Percentiles rank a stretch among this genome's conserved stretches.
phyloP scores from a whole-genome alignment of 2,888 invertebrate species.

The Drosophila mulleri region DNA sequence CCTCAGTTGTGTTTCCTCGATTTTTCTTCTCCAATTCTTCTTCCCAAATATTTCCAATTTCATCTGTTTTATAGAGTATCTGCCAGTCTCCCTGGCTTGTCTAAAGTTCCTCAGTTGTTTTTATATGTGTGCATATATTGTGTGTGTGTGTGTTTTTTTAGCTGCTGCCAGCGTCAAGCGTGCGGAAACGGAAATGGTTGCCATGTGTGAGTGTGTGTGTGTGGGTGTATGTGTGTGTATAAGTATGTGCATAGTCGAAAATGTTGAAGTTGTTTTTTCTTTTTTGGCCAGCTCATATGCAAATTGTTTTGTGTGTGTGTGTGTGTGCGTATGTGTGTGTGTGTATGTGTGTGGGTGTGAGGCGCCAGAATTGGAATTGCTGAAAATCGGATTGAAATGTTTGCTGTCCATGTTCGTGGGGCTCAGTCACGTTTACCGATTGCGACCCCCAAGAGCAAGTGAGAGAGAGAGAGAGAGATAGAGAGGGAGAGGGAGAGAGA shows the following conservation, averaged over 20 bases:
- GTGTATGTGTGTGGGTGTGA: slow-evolving; percentile 17
- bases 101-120: slow-evolving; percentile 9
- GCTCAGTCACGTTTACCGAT: slow-evolving; percentile 63
- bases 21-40: too few species aligned
- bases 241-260: slow-evolving; percentile 38
- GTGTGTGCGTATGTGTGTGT: too few species aligned
- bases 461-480: background rate
- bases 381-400: slow-evolving; percentile 78
- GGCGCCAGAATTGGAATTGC: slow-evolving; percentile 71
- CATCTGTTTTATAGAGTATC: slow-evolving; percentile 9
- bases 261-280: slow-evolving; percentile 44
- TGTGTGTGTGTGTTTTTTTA: slow-evolving; percentile 43
- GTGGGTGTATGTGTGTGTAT: slow-evolving; percentile 8
- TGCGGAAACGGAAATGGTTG: slow-evolving; percentile 79
- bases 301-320: slow-evolving; percentile 54
- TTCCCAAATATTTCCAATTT: too few species aligned
- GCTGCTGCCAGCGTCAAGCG: slow-evolving; percentile 72
- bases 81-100: background rate
- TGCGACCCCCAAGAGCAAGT: background rate
- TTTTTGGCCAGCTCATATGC: slow-evolving; percentile 62
- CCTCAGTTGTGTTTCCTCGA: too few species aligned
- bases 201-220: slow-evolving; percentile 39
- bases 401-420: slow-evolving; percentile 70
- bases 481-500: background rate
- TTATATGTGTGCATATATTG: slow-evolving; percentile 18